Base-by-base conservation (phyloP, 2,888 invertebrate species). In the Rhimphoctona megacephalus region DNA sequence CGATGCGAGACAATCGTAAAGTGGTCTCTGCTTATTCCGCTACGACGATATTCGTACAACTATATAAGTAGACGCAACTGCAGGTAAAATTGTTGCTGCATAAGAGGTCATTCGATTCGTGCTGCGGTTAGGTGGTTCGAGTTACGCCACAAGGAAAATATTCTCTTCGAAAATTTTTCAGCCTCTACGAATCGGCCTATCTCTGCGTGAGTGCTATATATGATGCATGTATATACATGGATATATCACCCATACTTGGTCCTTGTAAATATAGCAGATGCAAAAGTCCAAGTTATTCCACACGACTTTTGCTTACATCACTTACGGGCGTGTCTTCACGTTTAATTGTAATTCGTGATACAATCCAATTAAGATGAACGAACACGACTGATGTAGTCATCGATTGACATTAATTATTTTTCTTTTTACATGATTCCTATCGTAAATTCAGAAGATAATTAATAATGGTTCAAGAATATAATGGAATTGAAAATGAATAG, bases 61-160 rank as follows among this genome's bases (percentile, higher is more conserved):
- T 66, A 61, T 77, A 36, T 39, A 54, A 64, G 39, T 30, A 36
- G 73, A 43, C 43, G 46, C 54, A 36, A 83, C 74, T 70, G 43
- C 70, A 67, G 81, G 39, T 78, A 52, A 69, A 83, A 74, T 49
- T 66, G 69, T 69, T 74, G 84, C 81, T 76, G 81, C 81, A 86
- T 82, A 86, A 86, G 86, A 86, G 86, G 86, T 86, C 84, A 86
- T 84, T 82, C 81, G 86, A 86, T 84, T 86, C 84, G 86, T 86
- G 84, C 81, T 82, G 86, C 70, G 84, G 86, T 86, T 86, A 81
- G 84, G 78, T 69, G 84, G 69, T 74, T 86, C 81, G 69, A 67
- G 83, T 86, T 86, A 86, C 84, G 84, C 84, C 81, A 84, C 74
- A 54, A 61, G 84, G 61, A 82, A 83, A 86, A 79, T 84, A 81